Evolutionary conservation across 2,888 invertebrate genomes (phyloP).

Genomic region (Caenorhabditis macrosperma): DNA sequence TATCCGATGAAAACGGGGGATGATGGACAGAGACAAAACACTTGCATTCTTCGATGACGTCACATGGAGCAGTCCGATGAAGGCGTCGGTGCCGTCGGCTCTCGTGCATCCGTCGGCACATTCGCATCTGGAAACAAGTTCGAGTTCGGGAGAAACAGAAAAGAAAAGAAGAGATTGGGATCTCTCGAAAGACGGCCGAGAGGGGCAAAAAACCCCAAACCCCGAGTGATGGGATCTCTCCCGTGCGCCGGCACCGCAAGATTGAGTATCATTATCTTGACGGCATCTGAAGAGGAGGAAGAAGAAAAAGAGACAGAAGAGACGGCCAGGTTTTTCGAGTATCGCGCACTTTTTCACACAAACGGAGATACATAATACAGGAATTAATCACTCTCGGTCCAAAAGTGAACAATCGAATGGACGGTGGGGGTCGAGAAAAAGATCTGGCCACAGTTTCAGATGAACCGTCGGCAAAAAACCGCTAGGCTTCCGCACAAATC

Average conservation of each 20-base stretch:
- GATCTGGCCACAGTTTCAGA: neutral
- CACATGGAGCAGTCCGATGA: constrained; percentile 73
- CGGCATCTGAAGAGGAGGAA: constrained; percentile 20
- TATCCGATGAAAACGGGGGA: constrained; percentile 29
- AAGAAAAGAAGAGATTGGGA: constrained; percentile 7
- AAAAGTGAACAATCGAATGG: neutral
- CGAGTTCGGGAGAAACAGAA: neutral
- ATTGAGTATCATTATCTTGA: constrained; percentile 49
- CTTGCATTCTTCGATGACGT: constrained; percentile 68
- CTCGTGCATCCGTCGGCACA: constrained; percentile 69
- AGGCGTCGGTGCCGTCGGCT: constrained; percentile 67
- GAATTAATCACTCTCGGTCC: no score
- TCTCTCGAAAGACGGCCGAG: neutral
- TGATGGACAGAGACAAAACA: constrained; percentile 12
- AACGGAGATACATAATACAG: neutral
- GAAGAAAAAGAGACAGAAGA: no score
- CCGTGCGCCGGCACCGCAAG: constrained; percentile 34
- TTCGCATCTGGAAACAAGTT: constrained; percentile 66
- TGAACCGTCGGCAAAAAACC: no score
- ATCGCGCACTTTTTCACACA: constrained; percentile 41
- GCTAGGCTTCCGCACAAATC: no score
- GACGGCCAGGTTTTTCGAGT: neutral
- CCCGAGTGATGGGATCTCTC: constrained; percentile 21
- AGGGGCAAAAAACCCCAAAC: constrained; percentile 20
- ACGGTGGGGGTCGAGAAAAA: neutral